Evolutionary conservation across 2,113 vertebrate genomes (phyloP).

Genomic region (Nycticryphes semicollaris): DNA sequence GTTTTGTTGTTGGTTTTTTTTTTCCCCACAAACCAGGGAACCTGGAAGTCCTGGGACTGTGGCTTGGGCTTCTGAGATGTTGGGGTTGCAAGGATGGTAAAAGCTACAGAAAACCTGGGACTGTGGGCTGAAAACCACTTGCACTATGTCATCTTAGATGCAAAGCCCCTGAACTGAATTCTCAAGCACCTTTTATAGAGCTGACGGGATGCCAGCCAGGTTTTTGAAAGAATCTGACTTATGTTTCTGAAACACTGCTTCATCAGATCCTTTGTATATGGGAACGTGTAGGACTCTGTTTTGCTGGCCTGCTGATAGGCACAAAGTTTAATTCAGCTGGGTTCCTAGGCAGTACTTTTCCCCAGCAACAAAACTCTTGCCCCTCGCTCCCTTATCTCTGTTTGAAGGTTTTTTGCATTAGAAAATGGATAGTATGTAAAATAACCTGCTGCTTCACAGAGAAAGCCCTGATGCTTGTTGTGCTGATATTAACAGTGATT

Average conservation of each 20-base stretch:
- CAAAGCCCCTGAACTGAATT: not conserved
- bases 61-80: not conserved
- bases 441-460: not conserved
- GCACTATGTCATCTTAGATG: not conserved
- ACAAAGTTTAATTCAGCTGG: not conserved
- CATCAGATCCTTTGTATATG: not conserved
- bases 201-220: not conserved
- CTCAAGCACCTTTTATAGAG: not conserved
- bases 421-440: not conserved
- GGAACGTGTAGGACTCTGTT: not conserved
- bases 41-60: not conserved
- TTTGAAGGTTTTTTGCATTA: not conserved
- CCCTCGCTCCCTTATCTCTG: not conserved
- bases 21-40: fast-evolving
- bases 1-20: too few species aligned
- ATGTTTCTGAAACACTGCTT: not conserved
- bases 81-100: not conserved
- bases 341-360: not conserved
- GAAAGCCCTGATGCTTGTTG: not conserved
- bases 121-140: not conserved
- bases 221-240: not conserved
- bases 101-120: not conserved
- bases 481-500: not conserved
- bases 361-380: not conserved
- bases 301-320: not conserved